phyloP scores from a whole-genome alignment of 35 echinoderm and acorn worm species.

The Strongylocentrotus purpuratus region DNA sequence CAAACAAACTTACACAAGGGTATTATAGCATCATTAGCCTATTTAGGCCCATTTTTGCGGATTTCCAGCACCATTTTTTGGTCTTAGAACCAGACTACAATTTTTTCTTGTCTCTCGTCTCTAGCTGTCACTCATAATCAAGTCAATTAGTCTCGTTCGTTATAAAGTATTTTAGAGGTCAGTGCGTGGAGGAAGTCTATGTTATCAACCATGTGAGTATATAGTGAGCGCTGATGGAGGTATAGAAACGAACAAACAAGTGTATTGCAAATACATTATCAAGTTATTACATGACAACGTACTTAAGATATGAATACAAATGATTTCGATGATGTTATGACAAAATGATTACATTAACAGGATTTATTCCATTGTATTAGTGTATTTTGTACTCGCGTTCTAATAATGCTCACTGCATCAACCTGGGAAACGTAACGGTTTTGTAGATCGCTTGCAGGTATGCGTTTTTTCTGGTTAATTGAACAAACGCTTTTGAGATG shows the following conservation, averaged over 20 bases:
- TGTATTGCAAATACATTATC: background rate
- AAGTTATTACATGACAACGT: background rate
- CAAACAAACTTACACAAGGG: background rate
- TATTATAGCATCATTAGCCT: background rate
- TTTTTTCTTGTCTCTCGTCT: background rate
- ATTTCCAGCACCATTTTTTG: too few relatives aligned
- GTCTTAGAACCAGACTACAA: too few relatives aligned
- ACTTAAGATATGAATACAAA: background rate
- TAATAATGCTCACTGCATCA: too few relatives aligned
- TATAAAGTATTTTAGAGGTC: slow-evolving; percentile 46
- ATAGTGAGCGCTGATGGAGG: background rate
- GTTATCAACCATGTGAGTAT: slow-evolving; percentile 33
- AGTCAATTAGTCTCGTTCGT: slow-evolving; percentile 50
- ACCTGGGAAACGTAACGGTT: background rate
- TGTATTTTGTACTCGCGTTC: background rate
- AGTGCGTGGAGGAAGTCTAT: slow-evolving; percentile 10
- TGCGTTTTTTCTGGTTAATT: too few relatives aligned
- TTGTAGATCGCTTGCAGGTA: too few relatives aligned
- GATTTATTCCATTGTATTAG: background rate
- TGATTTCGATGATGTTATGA: background rate
- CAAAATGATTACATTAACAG: background rate
- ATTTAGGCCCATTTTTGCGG: too few relatives aligned
- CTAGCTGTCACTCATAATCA: slow-evolving; percentile 42
- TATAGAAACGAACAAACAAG: background rate
- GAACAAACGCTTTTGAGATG: too few relatives aligned